Conservation (phyloP, 2,113 vertebrate species). For the Epinephelus lanceolatus region DNA sequence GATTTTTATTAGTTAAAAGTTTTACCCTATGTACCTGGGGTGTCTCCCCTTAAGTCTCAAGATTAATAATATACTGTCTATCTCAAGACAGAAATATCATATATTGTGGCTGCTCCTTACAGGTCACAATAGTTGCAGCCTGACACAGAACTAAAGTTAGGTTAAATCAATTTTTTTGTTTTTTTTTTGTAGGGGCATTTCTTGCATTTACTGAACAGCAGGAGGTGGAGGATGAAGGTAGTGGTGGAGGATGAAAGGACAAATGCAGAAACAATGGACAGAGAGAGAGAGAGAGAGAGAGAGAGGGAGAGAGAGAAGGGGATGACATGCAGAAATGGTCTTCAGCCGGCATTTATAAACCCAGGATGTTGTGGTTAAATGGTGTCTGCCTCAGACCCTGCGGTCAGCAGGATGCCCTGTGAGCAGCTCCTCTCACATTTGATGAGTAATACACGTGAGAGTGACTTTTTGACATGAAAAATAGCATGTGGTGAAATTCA, state of each 20-base stretch:
- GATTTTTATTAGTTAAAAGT: too few relatives aligned
- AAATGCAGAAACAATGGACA: constrained; percentile 23
- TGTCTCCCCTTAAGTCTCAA: background rate
- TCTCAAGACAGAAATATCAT: background rate
- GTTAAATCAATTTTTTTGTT: background rate
- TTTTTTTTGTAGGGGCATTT: background rate
- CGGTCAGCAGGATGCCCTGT: constrained; percentile 27
- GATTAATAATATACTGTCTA: background rate
- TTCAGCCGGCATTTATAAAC: constrained; percentile 5
- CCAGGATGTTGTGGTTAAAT: constrained; percentile 30
- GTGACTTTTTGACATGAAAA: constrained; percentile 71
- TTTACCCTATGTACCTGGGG: too few relatives aligned
- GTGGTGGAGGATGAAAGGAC: constrained; percentile 15
- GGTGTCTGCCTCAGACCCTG: constrained; percentile 14
- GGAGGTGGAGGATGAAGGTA: constrained; percentile 5
- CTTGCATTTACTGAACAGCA: constrained; percentile 9
- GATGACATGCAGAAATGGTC: constrained; percentile 46
- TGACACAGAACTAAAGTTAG: constrained; percentile 5
- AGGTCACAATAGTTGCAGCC: background rate
- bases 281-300: constrained; percentile 7
- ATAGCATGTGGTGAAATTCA: constrained; percentile 61
- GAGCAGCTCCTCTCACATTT: constrained; percentile 49
- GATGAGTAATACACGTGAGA: constrained; percentile 55
- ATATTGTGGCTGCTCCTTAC: constrained; percentile 6
- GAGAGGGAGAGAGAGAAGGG: background rate